Conservation (phyloP, 2,888 invertebrate genomes). For the Drosophila conformis region DNA sequence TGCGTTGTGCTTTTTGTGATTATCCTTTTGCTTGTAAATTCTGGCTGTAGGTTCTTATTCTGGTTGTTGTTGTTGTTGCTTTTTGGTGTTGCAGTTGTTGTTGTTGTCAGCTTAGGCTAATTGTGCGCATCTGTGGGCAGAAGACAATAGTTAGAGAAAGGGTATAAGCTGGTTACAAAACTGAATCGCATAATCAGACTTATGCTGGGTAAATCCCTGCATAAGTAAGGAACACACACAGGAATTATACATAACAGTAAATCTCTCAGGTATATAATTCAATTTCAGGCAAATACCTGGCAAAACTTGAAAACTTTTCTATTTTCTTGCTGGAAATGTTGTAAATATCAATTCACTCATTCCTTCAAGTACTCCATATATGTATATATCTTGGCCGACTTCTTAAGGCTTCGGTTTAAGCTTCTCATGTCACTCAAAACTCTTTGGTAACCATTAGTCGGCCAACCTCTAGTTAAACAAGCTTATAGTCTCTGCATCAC, state of each 20-base stretch:
- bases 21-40: constrained; percentile 78
- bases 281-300: not conserved
- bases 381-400: too few relatives aligned
- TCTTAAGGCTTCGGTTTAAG: too few relatives aligned
- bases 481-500: too few relatives aligned
- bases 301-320: not conserved
- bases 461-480: too few relatives aligned
- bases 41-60: constrained; percentile 47
- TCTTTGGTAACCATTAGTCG: too few relatives aligned
- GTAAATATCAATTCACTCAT: too few relatives aligned
- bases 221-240: not conserved
- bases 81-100: constrained; percentile 24
- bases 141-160: not conserved
- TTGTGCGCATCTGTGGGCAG: constrained; percentile 71
- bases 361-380: too few relatives aligned
- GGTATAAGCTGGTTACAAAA: not conserved
- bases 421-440: too few relatives aligned
- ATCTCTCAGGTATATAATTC: not conserved
- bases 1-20: constrained; percentile 71
- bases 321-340: too few relatives aligned
- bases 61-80: constrained; percentile 22
- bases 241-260: not conserved
- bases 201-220: not conserved
- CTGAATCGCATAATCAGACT: not conserved
- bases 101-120: constrained; percentile 64